phyloP scores from a whole-genome alignment of 2,113 vertebrate species.

The Antigone vipio region DNA sequence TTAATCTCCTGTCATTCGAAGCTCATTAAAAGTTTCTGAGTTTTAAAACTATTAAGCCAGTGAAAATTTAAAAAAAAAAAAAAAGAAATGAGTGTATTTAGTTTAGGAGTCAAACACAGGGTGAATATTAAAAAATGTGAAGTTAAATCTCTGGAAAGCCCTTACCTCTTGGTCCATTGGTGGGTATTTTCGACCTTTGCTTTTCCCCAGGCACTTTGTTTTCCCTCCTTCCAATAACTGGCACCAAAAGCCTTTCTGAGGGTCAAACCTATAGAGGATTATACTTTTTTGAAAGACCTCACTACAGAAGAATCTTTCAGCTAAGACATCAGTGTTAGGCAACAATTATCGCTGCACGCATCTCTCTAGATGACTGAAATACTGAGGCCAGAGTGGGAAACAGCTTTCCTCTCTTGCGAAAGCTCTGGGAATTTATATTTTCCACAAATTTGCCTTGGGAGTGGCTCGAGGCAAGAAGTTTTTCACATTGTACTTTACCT shows the following conservation, averaged over 20 bases:
- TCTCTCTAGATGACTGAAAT: neutral
- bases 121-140: neutral
- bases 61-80: neutral
- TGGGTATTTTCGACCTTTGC: slow-evolving; percentile 93
- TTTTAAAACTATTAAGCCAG: neutral
- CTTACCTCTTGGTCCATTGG: slow-evolving; percentile 93
- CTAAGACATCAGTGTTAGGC: neutral
- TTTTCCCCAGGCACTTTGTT: slow-evolving; percentile 97
- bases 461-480: neutral
- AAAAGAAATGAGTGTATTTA: neutral
- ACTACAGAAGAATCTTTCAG: neutral
- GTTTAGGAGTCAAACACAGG: neutral
- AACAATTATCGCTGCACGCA: neutral
- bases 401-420: neutral
- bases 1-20: neutral
- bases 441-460: neutral
- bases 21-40: neutral
- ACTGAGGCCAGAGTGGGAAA: neutral
- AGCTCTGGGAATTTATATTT: neutral
- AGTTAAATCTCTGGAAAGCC: neutral
- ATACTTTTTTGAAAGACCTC: neutral
- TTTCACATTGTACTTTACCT: neutral
- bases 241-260: slow-evolving; percentile 98
- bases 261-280: slow-evolving; percentile 84
- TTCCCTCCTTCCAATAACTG: slow-evolving; percentile 92